phyloP scores from a whole-genome alignment of 2,797 vertebrate genomes.

The Ctenopoma multispine region DNA sequence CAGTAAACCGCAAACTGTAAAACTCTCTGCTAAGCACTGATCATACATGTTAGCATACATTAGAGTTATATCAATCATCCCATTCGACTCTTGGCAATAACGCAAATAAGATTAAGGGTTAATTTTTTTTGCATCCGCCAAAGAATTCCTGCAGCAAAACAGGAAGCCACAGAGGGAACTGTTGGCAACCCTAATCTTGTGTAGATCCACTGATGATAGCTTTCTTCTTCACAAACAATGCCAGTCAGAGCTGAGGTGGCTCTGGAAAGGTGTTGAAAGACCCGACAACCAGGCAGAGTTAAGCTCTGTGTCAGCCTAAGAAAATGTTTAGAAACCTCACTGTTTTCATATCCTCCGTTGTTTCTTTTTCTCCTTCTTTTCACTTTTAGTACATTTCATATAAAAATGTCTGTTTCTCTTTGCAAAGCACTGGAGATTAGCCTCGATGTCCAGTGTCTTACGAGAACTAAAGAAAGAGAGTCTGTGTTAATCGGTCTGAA shows the following conservation, averaged over 20 bases:
- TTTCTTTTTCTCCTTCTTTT: background rate
- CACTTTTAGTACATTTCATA: background rate
- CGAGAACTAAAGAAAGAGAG: background rate
- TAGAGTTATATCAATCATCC: no score
- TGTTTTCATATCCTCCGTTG: conserved; percentile 9
- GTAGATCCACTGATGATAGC: conserved; percentile 87
- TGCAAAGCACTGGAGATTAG: background rate
- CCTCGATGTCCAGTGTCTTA: background rate
- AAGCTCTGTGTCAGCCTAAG: conserved; percentile 42
- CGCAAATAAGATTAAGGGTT: background rate
- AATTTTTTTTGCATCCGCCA: conserved; percentile 15
- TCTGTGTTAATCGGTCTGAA: background rate
- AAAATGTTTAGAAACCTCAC: conserved; percentile 19
- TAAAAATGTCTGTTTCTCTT: conserved; percentile 3
- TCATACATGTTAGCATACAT: no score
- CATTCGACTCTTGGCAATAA: background rate
- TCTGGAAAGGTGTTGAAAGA: conserved; percentile 66
- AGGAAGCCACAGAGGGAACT: conserved; percentile 89
- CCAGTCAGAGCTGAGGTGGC: conserved; percentile 54
- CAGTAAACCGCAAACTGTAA: background rate
- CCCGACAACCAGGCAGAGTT: conserved; percentile 53
- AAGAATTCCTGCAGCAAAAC: conserved; percentile 90
- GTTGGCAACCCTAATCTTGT: conserved; percentile 88
- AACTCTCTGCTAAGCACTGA: no score
- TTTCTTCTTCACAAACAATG: conserved; percentile 80